Conservation (phyloP, 2,113 vertebrate species). For the Carassius gibelio region DNA sequence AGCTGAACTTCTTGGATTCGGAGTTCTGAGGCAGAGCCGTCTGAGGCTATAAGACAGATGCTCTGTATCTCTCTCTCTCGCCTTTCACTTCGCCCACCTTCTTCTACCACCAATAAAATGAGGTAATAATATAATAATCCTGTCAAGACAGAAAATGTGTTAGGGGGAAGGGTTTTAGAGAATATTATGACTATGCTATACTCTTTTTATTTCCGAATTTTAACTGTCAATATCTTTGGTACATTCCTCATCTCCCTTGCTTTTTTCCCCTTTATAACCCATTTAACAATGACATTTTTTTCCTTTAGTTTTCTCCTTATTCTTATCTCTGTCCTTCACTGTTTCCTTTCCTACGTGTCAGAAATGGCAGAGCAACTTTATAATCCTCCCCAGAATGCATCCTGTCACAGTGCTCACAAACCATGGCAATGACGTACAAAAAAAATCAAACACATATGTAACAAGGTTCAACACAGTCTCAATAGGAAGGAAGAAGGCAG, state of each 20-base stretch:
- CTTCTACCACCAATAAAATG: constrained; percentile 8
- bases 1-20: constrained; percentile 7
- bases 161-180: constrained; percentile 9
- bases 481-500: too few relatives aligned
- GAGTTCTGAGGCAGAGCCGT: neutral
- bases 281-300: constrained; percentile 16
- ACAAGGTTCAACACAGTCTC: too few relatives aligned
- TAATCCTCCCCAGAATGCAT: neutral
- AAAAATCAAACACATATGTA: neutral
- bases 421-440: neutral
- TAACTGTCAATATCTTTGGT: constrained; percentile 10
- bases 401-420: neutral
- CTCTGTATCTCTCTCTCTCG: neutral
- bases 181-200: constrained; percentile 5
- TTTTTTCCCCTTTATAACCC: neutral
- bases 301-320: neutral
- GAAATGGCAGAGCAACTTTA: neutral
- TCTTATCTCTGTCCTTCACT: constrained; percentile 11
- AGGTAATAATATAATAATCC: constrained; percentile 31
- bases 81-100: neutral
- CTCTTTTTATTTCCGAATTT: constrained; percentile 21
- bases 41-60: constrained; percentile 14
- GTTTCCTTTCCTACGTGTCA: neutral
- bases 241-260: neutral
- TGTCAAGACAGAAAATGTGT: constrained; percentile 9